A percentile compares a stretch with the other conserved stretches of the same genome.
These are phyloP conservation scores for Aix galericulata DNA, from an alignment of 2,113 vertebrate genomes.

Conservation along the genomic window DNA sequence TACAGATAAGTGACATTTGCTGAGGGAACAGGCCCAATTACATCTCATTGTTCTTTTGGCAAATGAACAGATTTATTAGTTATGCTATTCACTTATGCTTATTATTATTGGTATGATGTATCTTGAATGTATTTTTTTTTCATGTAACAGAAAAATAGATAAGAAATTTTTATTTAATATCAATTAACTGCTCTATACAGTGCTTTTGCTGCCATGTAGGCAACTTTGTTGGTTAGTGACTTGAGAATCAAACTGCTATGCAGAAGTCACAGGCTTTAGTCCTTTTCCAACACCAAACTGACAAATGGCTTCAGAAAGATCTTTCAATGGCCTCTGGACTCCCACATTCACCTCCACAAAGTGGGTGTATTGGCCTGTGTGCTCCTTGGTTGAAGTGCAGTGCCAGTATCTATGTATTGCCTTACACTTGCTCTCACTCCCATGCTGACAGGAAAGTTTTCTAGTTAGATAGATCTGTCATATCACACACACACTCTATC, in stretches of 20 bases:
- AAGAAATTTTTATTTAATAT: background rate
- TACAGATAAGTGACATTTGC: background rate
- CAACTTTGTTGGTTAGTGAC: background rate
- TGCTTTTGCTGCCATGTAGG: background rate
- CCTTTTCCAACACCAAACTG: background rate
- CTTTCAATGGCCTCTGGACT: background rate
- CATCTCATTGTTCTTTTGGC: background rate
- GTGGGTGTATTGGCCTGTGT: accelerated
- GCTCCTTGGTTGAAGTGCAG: background rate
- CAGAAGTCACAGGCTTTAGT: background rate
- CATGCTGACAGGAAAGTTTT: background rate
- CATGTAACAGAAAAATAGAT: background rate
- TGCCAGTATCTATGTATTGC: background rate
- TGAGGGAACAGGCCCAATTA: background rate
- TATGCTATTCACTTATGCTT: background rate
- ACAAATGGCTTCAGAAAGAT: background rate
- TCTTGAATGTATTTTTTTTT: background rate
- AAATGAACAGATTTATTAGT: background rate
- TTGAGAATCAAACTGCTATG: background rate
- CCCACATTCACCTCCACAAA: background rate
- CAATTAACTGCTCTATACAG: background rate
- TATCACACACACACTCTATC: background rate
- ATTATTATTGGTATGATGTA: background rate
- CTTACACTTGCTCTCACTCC: background rate
- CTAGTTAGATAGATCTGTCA: background rate